A percentile compares a stretch with the other conserved stretches of the same genome.
These are phyloP conservation scores for Ditylenchus weischeri DNA, from an alignment of 2,888 invertebrate species.

Conservation along the genomic window DNA sequence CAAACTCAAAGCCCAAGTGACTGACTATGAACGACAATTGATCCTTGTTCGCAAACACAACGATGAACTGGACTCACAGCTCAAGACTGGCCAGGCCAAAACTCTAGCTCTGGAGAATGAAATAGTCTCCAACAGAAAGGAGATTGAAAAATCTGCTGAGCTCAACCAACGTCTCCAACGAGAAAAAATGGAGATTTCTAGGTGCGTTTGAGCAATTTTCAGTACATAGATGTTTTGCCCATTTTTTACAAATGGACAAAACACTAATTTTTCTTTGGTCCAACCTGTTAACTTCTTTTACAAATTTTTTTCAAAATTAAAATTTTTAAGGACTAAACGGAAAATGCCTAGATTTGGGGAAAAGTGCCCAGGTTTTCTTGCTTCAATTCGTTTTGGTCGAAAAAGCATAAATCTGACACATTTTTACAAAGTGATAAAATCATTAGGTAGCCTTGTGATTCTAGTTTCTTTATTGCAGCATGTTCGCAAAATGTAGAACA, in stretches of 20 bases:
- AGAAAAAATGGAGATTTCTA: slow-evolving; percentile 54
- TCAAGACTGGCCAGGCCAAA: slow-evolving; percentile 56
- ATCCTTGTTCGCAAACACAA: slow-evolving; percentile 54
- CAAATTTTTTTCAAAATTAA: too few relatives aligned
- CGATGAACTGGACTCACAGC: slow-evolving; percentile 55
- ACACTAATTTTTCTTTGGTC: too few relatives aligned
- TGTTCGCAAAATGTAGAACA: too few relatives aligned
- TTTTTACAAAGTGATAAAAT: too few relatives aligned
- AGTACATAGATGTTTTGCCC: neutral
- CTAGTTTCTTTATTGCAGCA: too few relatives aligned
- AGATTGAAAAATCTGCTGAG: slow-evolving; percentile 53
- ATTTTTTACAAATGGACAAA: slow-evolving; percentile 17
- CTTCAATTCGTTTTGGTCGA: too few relatives aligned
- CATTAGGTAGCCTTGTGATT: too few relatives aligned
- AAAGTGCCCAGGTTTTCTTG: too few relatives aligned
- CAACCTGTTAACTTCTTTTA: too few relatives aligned
- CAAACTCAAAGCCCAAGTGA: slow-evolving; percentile 44
- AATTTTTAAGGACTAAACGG: too few relatives aligned
- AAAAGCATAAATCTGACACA: too few relatives aligned
- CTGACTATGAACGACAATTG: slow-evolving; percentile 52
- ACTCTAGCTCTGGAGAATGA: slow-evolving; percentile 54
- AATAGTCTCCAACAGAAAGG: slow-evolving; percentile 42
- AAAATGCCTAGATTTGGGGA: too few relatives aligned
- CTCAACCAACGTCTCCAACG: slow-evolving; percentile 53
- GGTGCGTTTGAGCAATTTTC: slow-evolving; percentile 27